phyloP scores from a whole-genome alignment of 2,888 invertebrate species.

The Netelia melanura region DNA sequence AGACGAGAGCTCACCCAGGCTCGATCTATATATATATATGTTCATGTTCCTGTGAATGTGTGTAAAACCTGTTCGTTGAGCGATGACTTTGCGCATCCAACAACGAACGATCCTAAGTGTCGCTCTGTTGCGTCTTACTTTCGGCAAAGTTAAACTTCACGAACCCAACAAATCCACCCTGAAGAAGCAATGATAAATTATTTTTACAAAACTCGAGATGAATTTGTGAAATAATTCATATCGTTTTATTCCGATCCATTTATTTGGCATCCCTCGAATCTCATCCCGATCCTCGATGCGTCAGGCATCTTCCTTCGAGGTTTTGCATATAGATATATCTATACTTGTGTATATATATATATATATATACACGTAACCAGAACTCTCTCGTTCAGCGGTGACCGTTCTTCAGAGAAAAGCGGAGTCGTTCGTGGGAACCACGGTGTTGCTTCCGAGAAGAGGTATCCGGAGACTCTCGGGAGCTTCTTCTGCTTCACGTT shows the following conservation, averaged over 20 bases:
- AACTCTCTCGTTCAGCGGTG: slow-evolving; percentile 55
- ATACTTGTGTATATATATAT: slow-evolving; percentile 21
- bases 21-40: slow-evolving; percentile 25
- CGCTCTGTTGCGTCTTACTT: background rate
- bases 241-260: slow-evolving; percentile 6
- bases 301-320: background rate
- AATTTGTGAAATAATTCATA: slow-evolving; percentile 4
- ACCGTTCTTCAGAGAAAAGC: slow-evolving; percentile 80
- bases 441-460: slow-evolving; percentile 79
- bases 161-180: background rate
- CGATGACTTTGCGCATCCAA: slow-evolving; percentile 40
- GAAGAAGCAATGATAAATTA: background rate
- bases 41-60: background rate
- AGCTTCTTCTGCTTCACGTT: slow-evolving; percentile 47
- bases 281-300: slow-evolving; percentile 12
- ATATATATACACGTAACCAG: slow-evolving; percentile 34
- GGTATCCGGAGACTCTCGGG: slow-evolving; percentile 72
- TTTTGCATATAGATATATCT: background rate
- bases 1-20: slow-evolving; percentile 56
- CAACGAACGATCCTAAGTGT: slow-evolving; percentile 1
- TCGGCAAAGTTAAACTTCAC: background rate
- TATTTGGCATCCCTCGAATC: background rate
- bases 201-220: background rate
- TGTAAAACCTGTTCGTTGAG: slow-evolving; percentile 54
- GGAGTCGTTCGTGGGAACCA: slow-evolving; percentile 81